Conservation (phyloP, 2,113 vertebrate genomes). For the Panthera uncia region DNA sequence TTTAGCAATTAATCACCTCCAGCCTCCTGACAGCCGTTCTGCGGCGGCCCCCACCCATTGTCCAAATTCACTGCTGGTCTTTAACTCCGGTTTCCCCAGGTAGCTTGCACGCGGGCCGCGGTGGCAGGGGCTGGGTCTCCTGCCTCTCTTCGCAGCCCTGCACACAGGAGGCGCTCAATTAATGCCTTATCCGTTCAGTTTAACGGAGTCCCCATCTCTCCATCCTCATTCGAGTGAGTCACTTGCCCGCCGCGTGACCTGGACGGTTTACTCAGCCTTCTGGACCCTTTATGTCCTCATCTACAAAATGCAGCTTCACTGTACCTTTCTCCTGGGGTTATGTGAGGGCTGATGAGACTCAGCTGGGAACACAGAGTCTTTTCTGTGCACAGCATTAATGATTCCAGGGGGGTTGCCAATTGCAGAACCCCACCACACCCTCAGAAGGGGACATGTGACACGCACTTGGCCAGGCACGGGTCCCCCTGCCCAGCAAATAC, state of each 20-base stretch:
- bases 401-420: background rate
- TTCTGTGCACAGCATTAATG: background rate
- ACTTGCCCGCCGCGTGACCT: background rate
- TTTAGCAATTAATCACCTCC: slow-evolving; percentile 56
- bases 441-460: accelerated
- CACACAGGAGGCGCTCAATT: background rate
- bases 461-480: background rate
- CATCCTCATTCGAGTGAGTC: background rate
- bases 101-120: accelerated
- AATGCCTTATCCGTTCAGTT: background rate
- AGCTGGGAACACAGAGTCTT: accelerated
- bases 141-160: background rate
- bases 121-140: background rate
- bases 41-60: background rate
- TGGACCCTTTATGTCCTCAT: background rate
- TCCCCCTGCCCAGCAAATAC: background rate
- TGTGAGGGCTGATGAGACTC: background rate
- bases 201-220: background rate
- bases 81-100: background rate
- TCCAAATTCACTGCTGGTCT: background rate
- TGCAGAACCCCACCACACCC: no score
- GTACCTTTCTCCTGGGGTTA: background rate
- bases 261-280: background rate
- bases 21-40: background rate
- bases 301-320: background rate